Evolutionary conservation across 2,888 invertebrate genomes (phyloP), one percentile per base, ranked within the genome.

Genomic region (Odontothrips loti): DNA sequence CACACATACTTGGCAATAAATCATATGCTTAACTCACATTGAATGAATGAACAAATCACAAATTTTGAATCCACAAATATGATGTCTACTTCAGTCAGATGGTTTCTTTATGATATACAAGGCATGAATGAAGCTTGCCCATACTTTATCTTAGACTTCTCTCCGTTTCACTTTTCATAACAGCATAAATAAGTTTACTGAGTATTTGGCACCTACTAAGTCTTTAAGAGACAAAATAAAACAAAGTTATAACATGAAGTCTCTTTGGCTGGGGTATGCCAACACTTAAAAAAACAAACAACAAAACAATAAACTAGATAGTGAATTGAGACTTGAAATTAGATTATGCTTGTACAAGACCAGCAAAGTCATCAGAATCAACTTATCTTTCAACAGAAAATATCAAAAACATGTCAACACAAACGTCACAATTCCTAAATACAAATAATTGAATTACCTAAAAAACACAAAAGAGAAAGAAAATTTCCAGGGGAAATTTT

Each of bases 141-240:
- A 6, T 6, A 43, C 34, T 43, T 58, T 15, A 58, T n/a, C 15
- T 43, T 43, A 6, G 34, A 43, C 34, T 58, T 58, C 17, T 58
- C 58, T 58, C 58, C 12, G n/a, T 43, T 58, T 58, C 58, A 17
- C 58, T 20, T 58, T 20, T 58, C n/a, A 75, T 75, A 75, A 75
- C 68, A 75, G 68, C 23, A 75, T 75, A 75, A 75, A 75, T 27
- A 75, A 75, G 23, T 75, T 75, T 75, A 75, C 68, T 23, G 23
- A 75, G n/a, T 75, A 75, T 75, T 75, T 75, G 68, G 68, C 68
- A 75, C 68, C 68, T 75, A 75, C 12, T 75, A 27, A 75, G 68
- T 75, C 68, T 75, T 75, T 27, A 75, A 27, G 68, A 75, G 68
- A 75, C 68, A 23, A 75, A 27, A 75, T 75, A 75, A 75, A 75